Conservation (phyloP, 2,797 vertebrate species). For the Streptopelia turtur region DNA sequence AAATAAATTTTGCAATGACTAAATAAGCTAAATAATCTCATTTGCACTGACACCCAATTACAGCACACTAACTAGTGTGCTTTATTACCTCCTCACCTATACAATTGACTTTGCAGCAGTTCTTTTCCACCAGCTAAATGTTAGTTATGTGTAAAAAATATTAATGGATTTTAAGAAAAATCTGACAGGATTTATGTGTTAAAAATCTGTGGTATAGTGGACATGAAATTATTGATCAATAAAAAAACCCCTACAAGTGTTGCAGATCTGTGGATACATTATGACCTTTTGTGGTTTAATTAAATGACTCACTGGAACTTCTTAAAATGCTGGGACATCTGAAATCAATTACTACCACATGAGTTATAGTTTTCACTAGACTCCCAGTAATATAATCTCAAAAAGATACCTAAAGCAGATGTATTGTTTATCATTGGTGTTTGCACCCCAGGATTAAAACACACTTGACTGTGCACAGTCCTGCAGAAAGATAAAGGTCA, state of each 20-base stretch:
- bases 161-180: neutral
- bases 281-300: conserved; percentile 31
- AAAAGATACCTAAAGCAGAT: neutral
- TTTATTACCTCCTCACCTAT: conserved; percentile 64
- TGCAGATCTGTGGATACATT: neutral
- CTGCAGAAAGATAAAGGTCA: neutral
- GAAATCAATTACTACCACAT: neutral
- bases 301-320: neutral
- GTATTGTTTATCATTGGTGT: neutral
- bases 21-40: conserved; percentile 77
- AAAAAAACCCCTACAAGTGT: neutral
- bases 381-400: neutral
- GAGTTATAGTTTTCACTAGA: neutral
- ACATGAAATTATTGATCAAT: conserved; percentile 1
- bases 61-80: conserved; percentile 62
- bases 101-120: conserved; percentile 37
- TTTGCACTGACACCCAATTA: conserved; percentile 72
- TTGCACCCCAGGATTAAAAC: neutral
- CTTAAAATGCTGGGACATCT: neutral
- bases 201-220: neutral
- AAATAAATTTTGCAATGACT: conserved; percentile 73
- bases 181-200: neutral
- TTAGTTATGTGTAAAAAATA: neutral
- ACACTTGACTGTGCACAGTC: neutral
- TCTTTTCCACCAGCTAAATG: neutral